Base-by-base conservation (phyloP, 2,113 vertebrate genomes). In the Bettongia penicillata region DNA sequence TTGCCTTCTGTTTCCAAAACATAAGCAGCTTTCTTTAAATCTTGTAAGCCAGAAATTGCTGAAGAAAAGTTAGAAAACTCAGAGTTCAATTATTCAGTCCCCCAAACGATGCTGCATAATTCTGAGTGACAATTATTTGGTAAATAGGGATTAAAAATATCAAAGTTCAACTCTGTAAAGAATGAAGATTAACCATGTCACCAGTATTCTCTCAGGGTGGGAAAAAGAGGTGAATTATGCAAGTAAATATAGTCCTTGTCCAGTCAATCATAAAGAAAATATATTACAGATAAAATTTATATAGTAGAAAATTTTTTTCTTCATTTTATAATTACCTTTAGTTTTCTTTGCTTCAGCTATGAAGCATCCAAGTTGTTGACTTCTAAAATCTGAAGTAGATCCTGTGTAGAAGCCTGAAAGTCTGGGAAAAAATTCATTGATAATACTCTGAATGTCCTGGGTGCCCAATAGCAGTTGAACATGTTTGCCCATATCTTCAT, bases 391-490 rank as follows among this genome's bases (percentile, higher is more conserved):
- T 98, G 93, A 77, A 99, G 98, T 51, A 99, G 97, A 4, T 99
- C 98, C 90, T 98, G 97, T 68, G 99, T 97, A 94, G 99, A 99
- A 84, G 98, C 98, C 52, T 99, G 99, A 98, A 99, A 99, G 0
- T 99, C 98, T 3, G 99, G 99, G 99, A 99, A 98, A 99, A 99
- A 99, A 97, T 95, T 99, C 99, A 94, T 90, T 57, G 91, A 99
- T 99, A 97, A 99, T 99, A 93, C 99, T 99, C 97, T 99, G 98
- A 31, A 99, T 98, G 93, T 99, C 99, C 26, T 98, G 97, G 0
- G 98, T 99, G 95, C 98, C 99, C 96, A 99, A 98, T 50, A 99
- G 97, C 90, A 97, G 96, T 1, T 98, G 98, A 92, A 99, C 91
- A 77, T 99, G 98, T 92, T 98, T 94, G 51, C 90, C 98, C 57